Base-by-base conservation (phyloP, 1,140 invertebrate species). In the Eriosoma lanigerum region DNA sequence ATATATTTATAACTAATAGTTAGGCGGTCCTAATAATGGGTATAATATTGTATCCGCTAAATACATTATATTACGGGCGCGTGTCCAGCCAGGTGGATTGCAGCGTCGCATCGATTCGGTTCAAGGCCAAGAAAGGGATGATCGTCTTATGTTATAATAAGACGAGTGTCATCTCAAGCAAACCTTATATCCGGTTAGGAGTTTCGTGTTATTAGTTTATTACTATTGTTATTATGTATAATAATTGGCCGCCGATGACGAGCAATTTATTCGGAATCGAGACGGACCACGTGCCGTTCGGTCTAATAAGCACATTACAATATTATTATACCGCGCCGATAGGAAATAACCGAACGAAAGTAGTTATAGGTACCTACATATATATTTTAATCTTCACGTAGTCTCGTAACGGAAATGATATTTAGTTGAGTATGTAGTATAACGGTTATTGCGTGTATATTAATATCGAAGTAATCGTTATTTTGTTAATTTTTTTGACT, bases 161-260 rank as follows among this genome's bases (percentile, higher is more conserved):
- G 8, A 17, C 54, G 54, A 2, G 68, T 54, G 32, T 58, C 56
- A 29, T 62, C 56, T 46, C 75, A 44, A 60, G 75, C 75, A 78
- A 78, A 78, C 75, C 75, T 78, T 62, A 78, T 58, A 78, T 78
- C 75, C 75, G 75, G 75, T 24, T n/a, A 17, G 29, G 32, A 46
- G n/a, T 12, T 52, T 38, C 29, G 17, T n/a, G 32, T 44, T 38
- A 38, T 4, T n/a, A n/a, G n/a, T n/a, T n/a, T n/a, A n/a, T n/a
- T n/a, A 38, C 8, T 38, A 38, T 38, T 38, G 8, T 38, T 38
- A 38, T 38, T 38, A 38, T 4, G 8, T n/a, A 44, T 0, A 56
- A 46, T 78, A 78, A 78, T 78, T 78, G 56, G 75, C 75, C 44
- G 10, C 32, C 75, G 32, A 78, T 78, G 75, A 78, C 75, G 54